These are phyloP conservation scores for human (Homo sapiens) DNA, from an alignment of 2,113 vertebrate species.

Conservation along the genomic window DNA sequence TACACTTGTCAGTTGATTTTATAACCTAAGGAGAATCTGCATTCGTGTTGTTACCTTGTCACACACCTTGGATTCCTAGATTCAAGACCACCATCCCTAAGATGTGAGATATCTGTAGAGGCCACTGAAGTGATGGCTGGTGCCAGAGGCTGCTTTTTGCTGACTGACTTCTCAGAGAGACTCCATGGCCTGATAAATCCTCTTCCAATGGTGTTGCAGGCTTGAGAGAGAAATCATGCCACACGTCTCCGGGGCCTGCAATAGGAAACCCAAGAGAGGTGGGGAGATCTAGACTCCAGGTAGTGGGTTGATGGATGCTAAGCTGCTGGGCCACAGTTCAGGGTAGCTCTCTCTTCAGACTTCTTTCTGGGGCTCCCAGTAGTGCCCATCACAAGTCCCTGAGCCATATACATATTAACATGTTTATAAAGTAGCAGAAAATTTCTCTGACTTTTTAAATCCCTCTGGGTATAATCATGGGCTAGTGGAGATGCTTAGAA, in stretches of 20 bases:
- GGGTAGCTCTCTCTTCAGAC: background rate
- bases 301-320: too few species aligned
- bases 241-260: background rate
- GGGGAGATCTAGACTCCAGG: too few species aligned
- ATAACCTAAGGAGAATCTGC: background rate
- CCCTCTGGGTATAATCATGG: background rate
- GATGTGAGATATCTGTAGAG: background rate
- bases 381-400: accelerated
- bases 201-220: background rate
- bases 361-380: background rate
- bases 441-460: background rate
- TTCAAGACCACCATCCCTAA: background rate
- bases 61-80: background rate
- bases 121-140: background rate
- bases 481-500: background rate
- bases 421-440: background rate
- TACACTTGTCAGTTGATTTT: too few species aligned
- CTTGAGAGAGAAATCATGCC: background rate
- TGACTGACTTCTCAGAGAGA: background rate
- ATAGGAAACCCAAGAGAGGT: accelerated
- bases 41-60: too few species aligned
- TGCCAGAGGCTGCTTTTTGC: background rate
- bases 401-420: background rate
- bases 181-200: accelerated
- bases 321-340: background rate